These are phyloP conservation scores for Phragmatobia fuliginosa DNA, from an alignment of 2,888 invertebrate genomes.

Conservation along the genomic window DNA sequence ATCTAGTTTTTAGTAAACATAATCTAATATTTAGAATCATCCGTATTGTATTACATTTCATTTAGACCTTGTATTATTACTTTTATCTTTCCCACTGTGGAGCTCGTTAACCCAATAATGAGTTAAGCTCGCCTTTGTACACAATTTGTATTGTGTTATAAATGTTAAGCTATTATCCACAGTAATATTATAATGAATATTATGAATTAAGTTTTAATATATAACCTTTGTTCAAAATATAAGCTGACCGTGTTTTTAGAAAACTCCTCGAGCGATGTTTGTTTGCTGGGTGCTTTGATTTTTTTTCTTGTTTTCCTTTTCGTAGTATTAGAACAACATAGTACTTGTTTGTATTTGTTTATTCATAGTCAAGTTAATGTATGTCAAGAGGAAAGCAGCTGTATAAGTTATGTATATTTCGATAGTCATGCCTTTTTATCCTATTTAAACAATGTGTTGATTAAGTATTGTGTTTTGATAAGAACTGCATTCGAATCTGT, in stretches of 20 bases:
- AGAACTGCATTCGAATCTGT: background rate
- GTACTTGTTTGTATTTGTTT: background rate
- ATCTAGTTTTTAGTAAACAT: no score
- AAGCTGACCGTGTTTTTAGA: background rate
- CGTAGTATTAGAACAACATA: background rate
- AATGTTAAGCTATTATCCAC: background rate
- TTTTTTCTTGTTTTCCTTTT: background rate
- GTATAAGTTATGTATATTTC: background rate
- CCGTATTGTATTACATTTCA: background rate
- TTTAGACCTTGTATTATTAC: background rate
- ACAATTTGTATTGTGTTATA: background rate
- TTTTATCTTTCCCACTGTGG: background rate
- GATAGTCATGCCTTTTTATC: background rate
- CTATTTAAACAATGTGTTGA: background rate
- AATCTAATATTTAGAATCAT: background rate
- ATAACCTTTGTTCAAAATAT: background rate
- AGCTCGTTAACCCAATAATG: constrained; percentile 3
- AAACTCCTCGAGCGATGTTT: background rate
- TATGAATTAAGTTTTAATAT: background rate
- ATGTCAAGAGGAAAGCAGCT: background rate
- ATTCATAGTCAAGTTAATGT: background rate
- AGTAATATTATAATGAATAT: background rate
- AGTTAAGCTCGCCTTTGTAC: constrained; percentile 3
- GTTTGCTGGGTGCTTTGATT: background rate
- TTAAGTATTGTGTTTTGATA: no score